These are phyloP conservation scores for Forbesichthys papilliferus DNA, from an alignment of 2,113 vertebrate species.

Conservation along the genomic window DNA sequence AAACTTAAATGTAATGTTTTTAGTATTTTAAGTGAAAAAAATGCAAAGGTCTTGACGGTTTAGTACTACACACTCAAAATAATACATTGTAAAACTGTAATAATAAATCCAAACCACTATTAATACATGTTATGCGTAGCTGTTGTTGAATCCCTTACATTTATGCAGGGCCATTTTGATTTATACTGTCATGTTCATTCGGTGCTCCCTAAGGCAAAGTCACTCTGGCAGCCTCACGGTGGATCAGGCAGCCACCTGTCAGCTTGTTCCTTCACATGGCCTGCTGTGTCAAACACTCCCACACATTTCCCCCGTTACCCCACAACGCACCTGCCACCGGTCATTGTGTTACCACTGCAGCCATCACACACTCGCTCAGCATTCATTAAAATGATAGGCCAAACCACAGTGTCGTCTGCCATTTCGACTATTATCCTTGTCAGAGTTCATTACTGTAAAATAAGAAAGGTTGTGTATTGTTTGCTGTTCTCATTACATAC, in stretches of 20 bases:
- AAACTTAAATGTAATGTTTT: background rate
- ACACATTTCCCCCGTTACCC: conserved; percentile 53
- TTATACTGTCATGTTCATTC: conserved; percentile 44
- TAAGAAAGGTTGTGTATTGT: background rate
- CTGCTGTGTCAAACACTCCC: conserved; percentile 60
- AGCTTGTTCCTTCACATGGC: conserved; percentile 65
- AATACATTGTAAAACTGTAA: no score
- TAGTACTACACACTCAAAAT: no score
- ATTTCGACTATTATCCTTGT: conserved; percentile 6
- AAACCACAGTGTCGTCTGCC: conserved; percentile 46
- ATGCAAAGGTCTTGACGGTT: background rate
- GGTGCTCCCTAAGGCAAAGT: conserved; percentile 50
- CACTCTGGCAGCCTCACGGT: conserved; percentile 56
- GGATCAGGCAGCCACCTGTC: conserved; percentile 71
- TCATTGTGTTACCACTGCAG: conserved; percentile 60
- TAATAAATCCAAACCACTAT: no score
- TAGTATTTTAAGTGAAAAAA: background rate
- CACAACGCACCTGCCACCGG: conserved; percentile 64
- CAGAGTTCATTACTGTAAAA: conserved; percentile 14
- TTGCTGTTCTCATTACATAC: background rate
- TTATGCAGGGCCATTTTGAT: conserved; percentile 59
- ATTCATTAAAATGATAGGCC: conserved; percentile 68
- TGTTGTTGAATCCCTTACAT: conserved; percentile 28
- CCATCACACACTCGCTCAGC: conserved; percentile 60
- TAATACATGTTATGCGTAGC: background rate